Conservation (phyloP, 2,888 invertebrate species). For the Chelonus formosanus region DNA sequence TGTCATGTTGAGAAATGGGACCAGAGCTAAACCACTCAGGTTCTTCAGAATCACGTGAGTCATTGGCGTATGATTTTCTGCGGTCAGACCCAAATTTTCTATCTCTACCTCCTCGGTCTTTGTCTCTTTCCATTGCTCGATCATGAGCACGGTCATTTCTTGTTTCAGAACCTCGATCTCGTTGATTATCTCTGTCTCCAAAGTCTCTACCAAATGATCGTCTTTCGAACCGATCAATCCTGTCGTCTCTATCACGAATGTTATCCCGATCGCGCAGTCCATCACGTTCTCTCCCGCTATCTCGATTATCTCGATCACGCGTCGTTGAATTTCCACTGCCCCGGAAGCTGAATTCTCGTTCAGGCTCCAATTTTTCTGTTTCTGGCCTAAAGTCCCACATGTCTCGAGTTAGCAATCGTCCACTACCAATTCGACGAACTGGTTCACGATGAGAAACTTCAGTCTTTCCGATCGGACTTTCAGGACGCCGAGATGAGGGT, state of each 20-base stretch:
- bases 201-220: constrained; percentile 71
- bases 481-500: constrained; percentile 56
- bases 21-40: constrained; percentile 93
- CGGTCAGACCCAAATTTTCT: constrained; percentile 62
- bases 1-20: constrained; percentile 89
- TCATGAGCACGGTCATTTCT: constrained; percentile 52
- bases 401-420: constrained; percentile 79
- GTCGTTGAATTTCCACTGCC: constrained; percentile 43
- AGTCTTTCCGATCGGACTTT: constrained; percentile 63
- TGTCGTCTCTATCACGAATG: constrained; percentile 62
- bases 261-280: constrained; percentile 57
- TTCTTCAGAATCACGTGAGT: constrained; percentile 75
- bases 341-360: constrained; percentile 59
- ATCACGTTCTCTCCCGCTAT: constrained; percentile 51
- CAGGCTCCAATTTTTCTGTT: constrained; percentile 58
- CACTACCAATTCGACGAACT: constrained; percentile 82
- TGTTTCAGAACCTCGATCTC: constrained; percentile 44
- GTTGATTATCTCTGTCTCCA: constrained; percentile 55
- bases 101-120: constrained; percentile 62
- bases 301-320: constrained; percentile 52
- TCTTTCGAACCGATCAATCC: constrained; percentile 64
- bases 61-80: constrained; percentile 66
- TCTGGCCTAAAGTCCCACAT: constrained; percentile 68
- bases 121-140: constrained; percentile 61
- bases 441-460: constrained; percentile 64